These are phyloP conservation scores for Tenebrio molitor DNA, from an alignment of 1,140 invertebrate genomes.

Conservation along the genomic window DNA sequence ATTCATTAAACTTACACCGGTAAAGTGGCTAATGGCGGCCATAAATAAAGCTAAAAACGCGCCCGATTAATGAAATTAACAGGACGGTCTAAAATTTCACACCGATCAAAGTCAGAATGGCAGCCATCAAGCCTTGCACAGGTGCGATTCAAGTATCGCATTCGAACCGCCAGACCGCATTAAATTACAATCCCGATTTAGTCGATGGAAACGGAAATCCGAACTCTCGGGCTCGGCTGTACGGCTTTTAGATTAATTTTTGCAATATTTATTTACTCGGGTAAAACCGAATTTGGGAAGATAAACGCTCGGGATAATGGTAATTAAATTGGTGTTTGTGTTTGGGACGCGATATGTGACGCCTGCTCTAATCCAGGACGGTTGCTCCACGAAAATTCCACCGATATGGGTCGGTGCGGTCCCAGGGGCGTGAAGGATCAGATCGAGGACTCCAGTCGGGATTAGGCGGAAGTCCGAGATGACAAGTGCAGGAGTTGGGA, in stretches of 20 bases:
- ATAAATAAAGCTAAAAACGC: constrained; percentile 18
- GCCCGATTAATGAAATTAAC: constrained; percentile 14
- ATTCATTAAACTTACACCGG: constrained; percentile 11
- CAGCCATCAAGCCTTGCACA: no score
- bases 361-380: background rate
- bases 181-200: no score
- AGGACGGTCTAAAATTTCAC: background rate
- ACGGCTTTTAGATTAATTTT: constrained; percentile 15
- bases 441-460: no score
- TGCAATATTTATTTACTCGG: constrained; percentile 24
- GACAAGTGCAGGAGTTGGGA: no score
- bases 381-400: no score
- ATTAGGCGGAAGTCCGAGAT: no score
- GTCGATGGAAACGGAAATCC: constrained; percentile 4
- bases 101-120: no score
- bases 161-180: background rate
- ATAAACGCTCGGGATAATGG: background rate
- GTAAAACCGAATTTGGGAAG: background rate
- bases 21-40: background rate
- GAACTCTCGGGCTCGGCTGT: background rate
- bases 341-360: constrained; percentile 1
- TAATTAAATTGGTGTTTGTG: constrained; percentile 12
- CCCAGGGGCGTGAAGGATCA: no score
- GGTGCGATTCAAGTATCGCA: constrained; percentile 21
- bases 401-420: no score